These are phyloP conservation scores for Imbricaverruca yamaguchii DNA, from an alignment of 2,888 invertebrate genomes.

Conservation along the genomic window DNA sequence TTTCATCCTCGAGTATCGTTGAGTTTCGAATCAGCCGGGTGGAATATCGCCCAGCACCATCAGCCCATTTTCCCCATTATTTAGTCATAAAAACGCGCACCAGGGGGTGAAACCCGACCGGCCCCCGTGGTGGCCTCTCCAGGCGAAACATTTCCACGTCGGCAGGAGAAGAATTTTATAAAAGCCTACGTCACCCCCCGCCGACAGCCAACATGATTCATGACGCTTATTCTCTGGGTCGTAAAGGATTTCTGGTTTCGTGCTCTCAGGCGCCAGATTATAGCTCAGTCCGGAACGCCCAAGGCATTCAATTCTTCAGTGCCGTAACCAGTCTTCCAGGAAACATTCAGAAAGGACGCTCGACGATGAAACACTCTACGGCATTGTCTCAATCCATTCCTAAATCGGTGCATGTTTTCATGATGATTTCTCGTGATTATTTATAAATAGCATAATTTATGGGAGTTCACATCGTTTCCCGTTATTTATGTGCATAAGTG, in stretches of 20 bases:
- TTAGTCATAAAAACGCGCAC: conserved; percentile 17
- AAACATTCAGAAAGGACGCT: too few species aligned
- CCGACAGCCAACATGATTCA: background rate
- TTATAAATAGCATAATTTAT: too few species aligned
- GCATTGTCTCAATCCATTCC: too few species aligned
- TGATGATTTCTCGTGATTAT: too few species aligned
- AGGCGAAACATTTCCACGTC: background rate
- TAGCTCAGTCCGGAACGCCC: background rate
- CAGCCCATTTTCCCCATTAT: background rate
- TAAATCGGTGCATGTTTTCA: too few species aligned
- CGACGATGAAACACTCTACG: too few species aligned
- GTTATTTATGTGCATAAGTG: too few species aligned
- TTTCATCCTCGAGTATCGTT: too few species aligned
- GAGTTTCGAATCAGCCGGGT: too few species aligned
- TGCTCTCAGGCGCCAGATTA: background rate
- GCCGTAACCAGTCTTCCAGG: background rate
- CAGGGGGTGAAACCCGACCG: background rate
- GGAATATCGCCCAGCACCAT: too few species aligned
- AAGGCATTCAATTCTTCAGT: background rate
- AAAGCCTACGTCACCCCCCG: conserved; percentile 4
- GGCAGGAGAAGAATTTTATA: conserved; percentile 15
- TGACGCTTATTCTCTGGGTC: background rate
- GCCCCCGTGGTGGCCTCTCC: background rate
- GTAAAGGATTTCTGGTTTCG: background rate
- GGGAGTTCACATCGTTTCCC: too few species aligned